Conservation (phyloP, 2,888 invertebrate species). For the Amphipoea oculea region DNA sequence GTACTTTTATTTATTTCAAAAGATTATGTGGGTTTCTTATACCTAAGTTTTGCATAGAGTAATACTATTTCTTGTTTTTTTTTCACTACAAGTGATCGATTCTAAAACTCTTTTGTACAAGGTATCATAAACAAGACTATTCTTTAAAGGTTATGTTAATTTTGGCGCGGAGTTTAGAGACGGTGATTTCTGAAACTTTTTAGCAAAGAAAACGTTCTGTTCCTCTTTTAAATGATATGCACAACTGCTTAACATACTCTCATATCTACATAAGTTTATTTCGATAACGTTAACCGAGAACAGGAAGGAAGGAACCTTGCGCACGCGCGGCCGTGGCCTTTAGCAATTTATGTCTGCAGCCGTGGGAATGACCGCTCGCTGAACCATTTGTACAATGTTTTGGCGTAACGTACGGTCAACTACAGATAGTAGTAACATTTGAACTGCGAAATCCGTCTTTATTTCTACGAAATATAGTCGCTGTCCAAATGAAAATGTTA, state of each 20-base stretch:
- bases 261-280: slow-evolving; percentile 50
- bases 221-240: not conserved
- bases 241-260: slow-evolving; percentile 5
- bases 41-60: not conserved
- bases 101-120: not conserved
- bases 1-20: not conserved
- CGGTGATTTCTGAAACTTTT: not conserved
- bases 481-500: not conserved
- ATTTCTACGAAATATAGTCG: not conserved
- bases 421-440: not conserved
- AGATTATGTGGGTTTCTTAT: not conserved
- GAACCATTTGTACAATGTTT: slow-evolving; percentile 47
- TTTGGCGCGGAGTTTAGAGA: not conserved
- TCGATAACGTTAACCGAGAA: slow-evolving; percentile 50
- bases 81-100: not conserved
- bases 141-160: no score
- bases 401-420: slow-evolving; percentile 27
- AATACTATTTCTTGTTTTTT: no score
- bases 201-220: not conserved
- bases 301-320: slow-evolving; percentile 77
- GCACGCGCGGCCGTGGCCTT: slow-evolving; percentile 76
- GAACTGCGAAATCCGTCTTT: not conserved
- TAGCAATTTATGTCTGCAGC: slow-evolving; percentile 58
- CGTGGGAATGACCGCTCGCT: slow-evolving; percentile 73
- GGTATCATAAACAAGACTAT: not conserved